Percentiles rank a stretch among this genome's conserved stretches.
These are phyloP conservation scores for Rhynchomys soricoides DNA, from an alignment of 2,113 vertebrate species.

Conservation along the genomic window DNA sequence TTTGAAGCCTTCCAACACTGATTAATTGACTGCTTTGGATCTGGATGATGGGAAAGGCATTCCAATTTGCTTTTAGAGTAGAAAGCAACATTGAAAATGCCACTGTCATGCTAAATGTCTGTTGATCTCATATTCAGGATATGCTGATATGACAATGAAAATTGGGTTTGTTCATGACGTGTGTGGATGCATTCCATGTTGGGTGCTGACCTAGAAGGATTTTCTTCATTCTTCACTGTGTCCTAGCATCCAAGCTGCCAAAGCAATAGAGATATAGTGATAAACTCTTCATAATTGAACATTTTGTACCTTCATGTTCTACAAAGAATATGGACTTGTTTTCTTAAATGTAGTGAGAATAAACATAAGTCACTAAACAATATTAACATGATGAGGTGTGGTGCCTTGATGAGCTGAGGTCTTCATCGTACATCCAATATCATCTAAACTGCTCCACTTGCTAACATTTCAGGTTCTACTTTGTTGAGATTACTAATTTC, in stretches of 20 bases:
- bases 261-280: not conserved
- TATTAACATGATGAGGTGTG: slow-evolving; percentile 43
- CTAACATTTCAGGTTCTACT: slow-evolving; percentile 40
- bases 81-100: not conserved
- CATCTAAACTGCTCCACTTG: slow-evolving; percentile 9
- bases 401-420: not conserved
- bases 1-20: not conserved
- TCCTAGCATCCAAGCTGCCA: not conserved
- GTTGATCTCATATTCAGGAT: not conserved
- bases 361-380: slow-evolving; percentile 42
- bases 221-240: not conserved
- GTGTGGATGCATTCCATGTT: not conserved
- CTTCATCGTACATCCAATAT: not conserved
- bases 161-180: not conserved
- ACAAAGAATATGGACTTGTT: not conserved
- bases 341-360: not conserved
- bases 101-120: not conserved
- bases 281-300: slow-evolving; percentile 10
- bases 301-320: slow-evolving; percentile 18
- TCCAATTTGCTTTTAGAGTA: not conserved
- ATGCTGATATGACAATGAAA: not conserved
- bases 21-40: not conserved
- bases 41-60: not conserved
- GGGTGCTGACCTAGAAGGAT: not conserved
- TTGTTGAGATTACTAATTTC: not conserved